Evolutionary conservation across 2,113 vertebrate species (phyloP).

Genomic region (Sylvilagus bachmani): DNA sequence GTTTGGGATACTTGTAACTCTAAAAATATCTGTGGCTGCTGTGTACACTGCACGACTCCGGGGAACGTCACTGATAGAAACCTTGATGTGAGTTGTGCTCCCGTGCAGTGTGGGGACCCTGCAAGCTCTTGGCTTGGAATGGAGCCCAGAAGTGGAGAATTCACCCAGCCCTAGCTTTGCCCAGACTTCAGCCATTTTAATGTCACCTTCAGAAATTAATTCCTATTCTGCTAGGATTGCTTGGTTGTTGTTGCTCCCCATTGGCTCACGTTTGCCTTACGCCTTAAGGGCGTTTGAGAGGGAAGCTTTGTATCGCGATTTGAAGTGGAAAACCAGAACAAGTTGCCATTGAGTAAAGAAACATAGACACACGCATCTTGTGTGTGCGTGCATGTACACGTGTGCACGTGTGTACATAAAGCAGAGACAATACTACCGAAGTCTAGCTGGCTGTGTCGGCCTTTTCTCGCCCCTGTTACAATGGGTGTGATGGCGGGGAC

Average conservation of each 20-base stretch:
- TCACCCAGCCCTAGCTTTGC: neutral
- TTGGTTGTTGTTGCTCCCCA: neutral
- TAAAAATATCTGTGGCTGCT: constrained; percentile 40
- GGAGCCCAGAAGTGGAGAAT: neutral
- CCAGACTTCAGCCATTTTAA: neutral
- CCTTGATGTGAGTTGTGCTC: fast-evolving
- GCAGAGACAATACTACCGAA: neutral
- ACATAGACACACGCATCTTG: too few species aligned
- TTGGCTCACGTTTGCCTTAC: constrained; percentile 14
- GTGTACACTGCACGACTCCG: neutral
- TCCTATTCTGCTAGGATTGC: neutral
- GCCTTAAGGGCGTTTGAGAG: constrained; percentile 39
- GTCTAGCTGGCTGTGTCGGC: neutral
- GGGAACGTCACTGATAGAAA: too few species aligned
- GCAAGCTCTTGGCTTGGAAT: neutral
- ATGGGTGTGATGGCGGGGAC: neutral
- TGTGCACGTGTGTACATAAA: neutral
- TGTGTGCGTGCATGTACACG: neutral
- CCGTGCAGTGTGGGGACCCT: too few species aligned
- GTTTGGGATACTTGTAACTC: constrained; percentile 60
- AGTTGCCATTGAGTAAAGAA: neutral
- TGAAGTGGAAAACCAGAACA: neutral
- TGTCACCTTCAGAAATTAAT: neutral
- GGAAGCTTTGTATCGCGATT: constrained; percentile 34
- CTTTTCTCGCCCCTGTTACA: neutral